Evolutionary conservation across 2,113 vertebrate species (phyloP).

Genomic region (Copsychus sechellarum): DNA sequence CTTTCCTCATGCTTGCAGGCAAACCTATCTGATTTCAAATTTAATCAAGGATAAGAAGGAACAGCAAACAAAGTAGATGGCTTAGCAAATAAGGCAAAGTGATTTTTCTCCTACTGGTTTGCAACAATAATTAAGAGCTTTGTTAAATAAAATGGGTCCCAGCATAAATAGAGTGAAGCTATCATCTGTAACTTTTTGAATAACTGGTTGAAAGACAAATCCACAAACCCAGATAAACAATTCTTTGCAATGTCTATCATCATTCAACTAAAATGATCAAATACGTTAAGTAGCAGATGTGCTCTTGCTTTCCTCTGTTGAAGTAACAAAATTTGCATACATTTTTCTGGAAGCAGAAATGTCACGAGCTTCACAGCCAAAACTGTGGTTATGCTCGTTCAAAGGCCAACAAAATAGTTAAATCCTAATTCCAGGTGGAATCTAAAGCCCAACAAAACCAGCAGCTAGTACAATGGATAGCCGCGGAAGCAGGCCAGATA

Average conservation of each 20-base stretch:
- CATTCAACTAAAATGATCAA: conserved; percentile 54
- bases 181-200: background rate
- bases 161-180: conserved; percentile 9
- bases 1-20: background rate
- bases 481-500: background rate
- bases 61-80: background rate
- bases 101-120: background rate
- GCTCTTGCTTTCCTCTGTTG: conserved; percentile 19
- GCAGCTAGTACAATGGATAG: background rate
- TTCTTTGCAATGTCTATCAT: conserved; percentile 30
- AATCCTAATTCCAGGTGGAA: background rate
- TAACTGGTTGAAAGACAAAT: conserved; percentile 30
- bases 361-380: background rate
- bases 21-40: background rate
- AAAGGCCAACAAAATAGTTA: background rate
- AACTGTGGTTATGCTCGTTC: background rate
- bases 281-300: conserved; percentile 48
- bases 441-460: background rate
- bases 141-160: background rate
- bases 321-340: conserved; percentile 39
- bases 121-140: conserved; percentile 34
- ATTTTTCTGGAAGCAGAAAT: conserved; percentile 36
- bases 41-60: conserved; percentile 23
- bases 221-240: conserved; percentile 27
- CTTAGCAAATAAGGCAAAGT: background rate